Evolutionary conservation across 1,140 invertebrate genomes (phyloP).

Genomic region (Procambarus virginalis): DNA sequence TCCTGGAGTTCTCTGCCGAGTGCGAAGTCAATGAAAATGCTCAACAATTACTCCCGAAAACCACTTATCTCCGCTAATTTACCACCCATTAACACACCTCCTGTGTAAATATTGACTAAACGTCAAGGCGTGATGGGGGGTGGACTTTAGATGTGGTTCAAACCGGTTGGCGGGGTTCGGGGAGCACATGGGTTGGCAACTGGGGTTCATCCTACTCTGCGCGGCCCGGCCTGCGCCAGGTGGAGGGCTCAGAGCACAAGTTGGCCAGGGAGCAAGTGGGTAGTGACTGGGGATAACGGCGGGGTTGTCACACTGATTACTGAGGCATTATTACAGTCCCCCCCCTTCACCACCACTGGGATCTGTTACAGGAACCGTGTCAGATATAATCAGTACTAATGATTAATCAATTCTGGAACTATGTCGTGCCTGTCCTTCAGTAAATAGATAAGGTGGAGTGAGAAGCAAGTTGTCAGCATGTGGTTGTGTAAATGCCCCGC

Average conservation of each 20-base stretch:
- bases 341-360: not conserved
- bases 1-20: slow-evolving; percentile 47
- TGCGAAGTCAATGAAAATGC: not conserved
- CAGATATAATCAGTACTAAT: slow-evolving; percentile 75
- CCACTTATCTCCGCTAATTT: not conserved
- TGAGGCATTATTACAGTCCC: slow-evolving; percentile 51
- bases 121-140: not conserved
- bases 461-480: slow-evolving; percentile 2
- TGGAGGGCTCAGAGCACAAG: slow-evolving; percentile 58
- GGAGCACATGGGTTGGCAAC: slow-evolving; percentile 33
- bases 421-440: slow-evolving; percentile 93
- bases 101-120: not conserved
- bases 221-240: slow-evolving; percentile 21
- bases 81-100: not conserved
- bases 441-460: slow-evolving; percentile 92
- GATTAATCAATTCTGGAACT: slow-evolving; percentile 96
- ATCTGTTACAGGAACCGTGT: slow-evolving; percentile 49
- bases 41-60: not conserved
- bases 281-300: slow-evolving; percentile 46
- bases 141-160: not conserved
- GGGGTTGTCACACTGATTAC: slow-evolving; percentile 46
- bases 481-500: slow-evolving; percentile 13
- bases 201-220: slow-evolving; percentile 62
- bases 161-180: slow-evolving; percentile 14
- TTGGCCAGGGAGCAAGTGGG: slow-evolving; percentile 48